Conservation (phyloP, 2,888 invertebrate genomes). For the Congeria kusceri region DNA sequence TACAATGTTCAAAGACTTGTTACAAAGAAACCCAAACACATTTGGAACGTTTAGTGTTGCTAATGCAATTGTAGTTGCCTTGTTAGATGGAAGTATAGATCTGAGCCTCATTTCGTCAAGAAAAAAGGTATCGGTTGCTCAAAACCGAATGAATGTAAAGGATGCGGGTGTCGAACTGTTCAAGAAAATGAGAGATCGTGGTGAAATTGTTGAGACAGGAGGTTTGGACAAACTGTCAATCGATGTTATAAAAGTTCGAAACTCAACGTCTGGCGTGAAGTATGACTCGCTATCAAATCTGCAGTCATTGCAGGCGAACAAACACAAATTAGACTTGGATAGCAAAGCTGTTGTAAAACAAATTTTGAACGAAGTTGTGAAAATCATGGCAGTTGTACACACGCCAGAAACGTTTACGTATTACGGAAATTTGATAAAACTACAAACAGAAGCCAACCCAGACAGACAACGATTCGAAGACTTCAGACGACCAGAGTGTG, state of each 20-base stretch:
- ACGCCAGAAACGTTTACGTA: background rate
- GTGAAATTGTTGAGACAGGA: conserved; percentile 18
- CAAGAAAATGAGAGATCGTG: conserved; percentile 13
- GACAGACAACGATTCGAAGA: background rate
- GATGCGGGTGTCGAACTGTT: conserved; percentile 17
- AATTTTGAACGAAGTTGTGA: conserved; percentile 13
- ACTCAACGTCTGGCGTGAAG: conserved; percentile 2
- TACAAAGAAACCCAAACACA: conserved; percentile 15
- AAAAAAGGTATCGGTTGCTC: too few relatives aligned
- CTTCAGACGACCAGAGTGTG: conserved; percentile 10
- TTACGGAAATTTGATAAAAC: conserved; percentile 2
- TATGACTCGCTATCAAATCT: conserved; percentile 5
- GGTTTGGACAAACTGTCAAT: conserved; percentile 23
- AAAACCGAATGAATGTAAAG: background rate
- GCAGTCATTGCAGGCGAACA: background rate
- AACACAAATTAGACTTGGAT: conserved; percentile 5
- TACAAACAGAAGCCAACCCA: conserved; percentile 1
- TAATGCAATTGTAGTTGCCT: background rate
- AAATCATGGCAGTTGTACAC: conserved; percentile 20
- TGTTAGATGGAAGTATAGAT: conserved; percentile 5
- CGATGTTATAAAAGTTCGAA: conserved; percentile 11
- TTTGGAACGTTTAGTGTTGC: conserved; percentile 9
- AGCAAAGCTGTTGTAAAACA: conserved; percentile 13
- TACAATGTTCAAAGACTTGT: conserved; percentile 12
- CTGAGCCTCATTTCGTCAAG: conserved; percentile 14